A percentile compares a stretch with the other conserved stretches of the same genome.
Conservation (phyloP, 2,113 vertebrate genomes). For the Panthera tigris region DNA sequence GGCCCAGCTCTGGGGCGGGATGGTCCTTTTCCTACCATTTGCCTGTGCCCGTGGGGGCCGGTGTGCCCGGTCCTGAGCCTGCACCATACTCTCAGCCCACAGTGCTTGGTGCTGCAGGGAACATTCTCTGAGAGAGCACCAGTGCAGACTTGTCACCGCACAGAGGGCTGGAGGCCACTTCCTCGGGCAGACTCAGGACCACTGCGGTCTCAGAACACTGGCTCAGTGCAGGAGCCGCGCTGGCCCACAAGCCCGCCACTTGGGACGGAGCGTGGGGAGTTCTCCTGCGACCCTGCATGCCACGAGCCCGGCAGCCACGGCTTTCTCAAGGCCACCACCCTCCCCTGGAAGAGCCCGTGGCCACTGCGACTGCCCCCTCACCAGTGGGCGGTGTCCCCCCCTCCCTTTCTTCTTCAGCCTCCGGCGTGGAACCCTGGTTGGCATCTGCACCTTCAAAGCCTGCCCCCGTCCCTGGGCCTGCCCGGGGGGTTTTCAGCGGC, state of each 20-base stretch:
- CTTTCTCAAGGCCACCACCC: background rate
- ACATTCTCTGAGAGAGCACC: background rate
- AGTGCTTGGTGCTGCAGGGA: background rate
- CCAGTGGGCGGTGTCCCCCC: rapidly evolving
- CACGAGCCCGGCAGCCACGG: background rate
- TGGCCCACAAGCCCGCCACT: rapidly evolving
- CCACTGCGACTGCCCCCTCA: background rate
- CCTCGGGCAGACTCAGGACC: background rate
- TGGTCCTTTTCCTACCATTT: background rate
- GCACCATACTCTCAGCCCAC: background rate
- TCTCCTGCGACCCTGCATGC: background rate
- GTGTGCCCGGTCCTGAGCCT: background rate
- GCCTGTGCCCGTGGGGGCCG: rapidly evolving
- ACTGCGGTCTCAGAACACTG: rapidly evolving
- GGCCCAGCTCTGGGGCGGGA: background rate
- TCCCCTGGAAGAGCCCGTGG: background rate
- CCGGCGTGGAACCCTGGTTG: background rate
- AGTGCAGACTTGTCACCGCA: background rate
- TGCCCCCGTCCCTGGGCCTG: background rate
- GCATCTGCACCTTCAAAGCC: rapidly evolving
- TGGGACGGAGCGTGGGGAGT: background rate
- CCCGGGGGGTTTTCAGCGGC: background rate
- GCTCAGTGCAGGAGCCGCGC: background rate
- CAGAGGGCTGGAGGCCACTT: background rate
- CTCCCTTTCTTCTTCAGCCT: background rate